Evolutionary conservation across 1,140 invertebrate species (phyloP).

Genomic region (Sycophaga agraensis): DNA sequence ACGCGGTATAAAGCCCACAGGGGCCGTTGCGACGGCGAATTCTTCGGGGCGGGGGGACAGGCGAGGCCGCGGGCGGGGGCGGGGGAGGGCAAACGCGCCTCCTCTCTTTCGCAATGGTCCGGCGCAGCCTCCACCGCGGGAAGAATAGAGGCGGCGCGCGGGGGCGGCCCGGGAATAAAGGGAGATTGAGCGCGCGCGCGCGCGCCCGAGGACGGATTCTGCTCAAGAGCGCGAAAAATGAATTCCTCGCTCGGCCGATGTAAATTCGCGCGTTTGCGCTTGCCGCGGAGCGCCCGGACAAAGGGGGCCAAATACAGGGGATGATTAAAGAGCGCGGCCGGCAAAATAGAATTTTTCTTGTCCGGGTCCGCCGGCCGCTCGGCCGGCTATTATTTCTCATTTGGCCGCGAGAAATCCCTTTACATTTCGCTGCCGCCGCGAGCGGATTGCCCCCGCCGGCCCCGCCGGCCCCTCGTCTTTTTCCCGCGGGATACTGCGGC

Average conservation of each 20-base stretch:
- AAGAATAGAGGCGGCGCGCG: too few species aligned
- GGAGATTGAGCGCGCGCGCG: too few species aligned
- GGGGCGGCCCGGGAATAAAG: too few species aligned
- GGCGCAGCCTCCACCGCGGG: too few species aligned
- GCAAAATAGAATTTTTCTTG: slow-evolving; percentile 28
- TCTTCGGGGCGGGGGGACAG: too few species aligned
- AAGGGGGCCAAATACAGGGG: background rate
- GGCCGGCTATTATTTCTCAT: slow-evolving; percentile 43
- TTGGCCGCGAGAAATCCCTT: slow-evolving; percentile 39
- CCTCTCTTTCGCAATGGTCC: too few species aligned
- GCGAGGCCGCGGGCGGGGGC: too few species aligned
- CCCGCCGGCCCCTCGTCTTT: slow-evolving; percentile 13
- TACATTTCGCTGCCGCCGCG: slow-evolving; percentile 30
- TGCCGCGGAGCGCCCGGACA: slow-evolving; percentile 8
- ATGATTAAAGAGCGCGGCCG: slow-evolving; percentile 33
- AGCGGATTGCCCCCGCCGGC: background rate
- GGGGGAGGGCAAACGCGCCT: too few species aligned
- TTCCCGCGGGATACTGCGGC: too few species aligned
- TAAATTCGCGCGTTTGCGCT: slow-evolving; percentile 15
- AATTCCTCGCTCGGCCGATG: slow-evolving; percentile 21
- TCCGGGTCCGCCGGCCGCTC: slow-evolving; percentile 1
- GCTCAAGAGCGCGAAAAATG: slow-evolving; percentile 24
- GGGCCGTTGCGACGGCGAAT: too few species aligned
- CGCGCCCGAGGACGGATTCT: too few species aligned
- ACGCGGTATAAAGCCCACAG: too few species aligned